These are phyloP conservation scores for Lycocerus yunnanus DNA, from an alignment of 2,888 invertebrate genomes.

Conservation along the genomic window DNA sequence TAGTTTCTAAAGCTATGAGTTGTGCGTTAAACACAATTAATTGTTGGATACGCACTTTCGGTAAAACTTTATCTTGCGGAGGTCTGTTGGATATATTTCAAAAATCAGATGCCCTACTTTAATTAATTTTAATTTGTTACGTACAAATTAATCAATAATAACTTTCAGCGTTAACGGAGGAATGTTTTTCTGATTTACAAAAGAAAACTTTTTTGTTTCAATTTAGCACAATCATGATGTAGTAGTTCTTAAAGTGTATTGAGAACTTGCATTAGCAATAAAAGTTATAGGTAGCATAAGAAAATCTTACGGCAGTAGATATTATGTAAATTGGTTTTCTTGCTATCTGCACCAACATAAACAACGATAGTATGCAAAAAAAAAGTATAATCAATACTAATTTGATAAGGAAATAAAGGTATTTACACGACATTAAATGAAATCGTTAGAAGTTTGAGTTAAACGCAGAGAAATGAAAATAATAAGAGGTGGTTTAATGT, in stretches of 20 bases:
- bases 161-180: not conserved
- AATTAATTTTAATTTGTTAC: not conserved
- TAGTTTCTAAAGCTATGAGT: not conserved
- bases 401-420: not conserved
- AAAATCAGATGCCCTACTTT: not conserved
- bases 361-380: not conserved
- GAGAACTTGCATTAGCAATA: not conserved
- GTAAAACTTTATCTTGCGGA: not conserved
- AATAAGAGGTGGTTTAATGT: constrained; percentile 44
- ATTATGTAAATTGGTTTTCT: not conserved
- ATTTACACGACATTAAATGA: not conserved
- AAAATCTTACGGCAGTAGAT: not conserved
- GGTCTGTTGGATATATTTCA: not conserved
- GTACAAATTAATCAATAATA: not conserved
- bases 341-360: not conserved
- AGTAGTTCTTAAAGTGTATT: too few species aligned
- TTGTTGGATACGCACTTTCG: not conserved
- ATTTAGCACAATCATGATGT: too few species aligned
- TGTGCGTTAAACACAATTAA: not conserved
- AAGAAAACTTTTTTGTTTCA: too few species aligned
- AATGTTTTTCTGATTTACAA: too few species aligned
- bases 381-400: not conserved
- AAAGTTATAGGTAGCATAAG: not conserved
- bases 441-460: constrained; percentile 5
- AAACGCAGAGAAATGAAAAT: constrained; percentile 37